Percentiles rank a stretch among this genome's conserved stretches.
These are phyloP conservation scores for Penaeus vannamei DNA, from an alignment of 1,140 invertebrate genomes.

Conservation along the genomic window DNA sequence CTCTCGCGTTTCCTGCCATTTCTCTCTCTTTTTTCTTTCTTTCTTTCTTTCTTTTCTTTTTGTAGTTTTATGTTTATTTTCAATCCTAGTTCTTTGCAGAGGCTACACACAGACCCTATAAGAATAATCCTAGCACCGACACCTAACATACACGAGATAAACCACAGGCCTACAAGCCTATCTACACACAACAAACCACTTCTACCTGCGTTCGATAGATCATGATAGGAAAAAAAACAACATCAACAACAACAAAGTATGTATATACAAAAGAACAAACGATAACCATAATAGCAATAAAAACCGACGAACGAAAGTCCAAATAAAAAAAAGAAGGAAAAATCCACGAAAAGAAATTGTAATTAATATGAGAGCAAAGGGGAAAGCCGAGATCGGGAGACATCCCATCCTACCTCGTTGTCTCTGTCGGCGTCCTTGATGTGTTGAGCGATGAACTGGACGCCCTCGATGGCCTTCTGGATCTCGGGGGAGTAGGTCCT, in stretches of 20 bases:
- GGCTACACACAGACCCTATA: no score
- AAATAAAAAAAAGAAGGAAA: background rate
- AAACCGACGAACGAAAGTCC: background rate
- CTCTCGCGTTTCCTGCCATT: background rate
- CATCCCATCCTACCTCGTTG: slow-evolving; percentile 82
- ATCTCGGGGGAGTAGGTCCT: slow-evolving; percentile 86
- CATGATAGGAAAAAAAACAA: no score
- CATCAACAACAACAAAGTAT: no score
- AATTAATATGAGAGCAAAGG: background rate
- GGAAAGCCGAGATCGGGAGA: slow-evolving; percentile 66
- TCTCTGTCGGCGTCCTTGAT: slow-evolving; percentile 96
- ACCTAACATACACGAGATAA: no score
- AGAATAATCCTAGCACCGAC: no score
- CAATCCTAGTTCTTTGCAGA: no score
- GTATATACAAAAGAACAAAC: no score
- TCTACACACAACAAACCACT: no score
- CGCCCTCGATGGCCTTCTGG: slow-evolving; percentile 91
- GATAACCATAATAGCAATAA: background rate
- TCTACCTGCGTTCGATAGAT: no score
- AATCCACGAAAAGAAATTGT: background rate
- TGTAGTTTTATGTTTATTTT: no score
- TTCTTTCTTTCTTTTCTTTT: background rate
- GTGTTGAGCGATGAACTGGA: slow-evolving; percentile 96
- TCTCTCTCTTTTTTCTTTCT: background rate
- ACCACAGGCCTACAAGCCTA: no score